Percentiles rank a stretch among this genome's conserved stretches.
phyloP scores from a whole-genome alignment of 2,888 invertebrate species.

The Adela reaumurella region DNA sequence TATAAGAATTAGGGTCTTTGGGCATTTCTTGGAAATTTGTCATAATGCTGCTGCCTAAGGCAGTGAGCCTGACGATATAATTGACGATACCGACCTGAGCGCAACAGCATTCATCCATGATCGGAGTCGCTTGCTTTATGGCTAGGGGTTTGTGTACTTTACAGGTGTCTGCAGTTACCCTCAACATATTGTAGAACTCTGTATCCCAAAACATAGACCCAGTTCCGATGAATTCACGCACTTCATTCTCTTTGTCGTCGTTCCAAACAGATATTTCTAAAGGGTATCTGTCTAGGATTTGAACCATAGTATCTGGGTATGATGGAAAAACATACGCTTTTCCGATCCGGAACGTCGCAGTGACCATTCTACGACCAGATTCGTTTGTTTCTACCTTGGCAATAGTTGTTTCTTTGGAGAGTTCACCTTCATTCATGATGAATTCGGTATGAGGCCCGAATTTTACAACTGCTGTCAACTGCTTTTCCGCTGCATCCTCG shows the following conservation, averaged over 20 bases:
- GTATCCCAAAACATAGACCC: slow-evolving; percentile 43
- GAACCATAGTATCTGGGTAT: slow-evolving; percentile 39
- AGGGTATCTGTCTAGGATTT: slow-evolving; percentile 41
- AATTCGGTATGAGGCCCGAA: slow-evolving; percentile 49
- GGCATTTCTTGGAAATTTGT: slow-evolving; percentile 44
- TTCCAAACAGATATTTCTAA: slow-evolving; percentile 47
- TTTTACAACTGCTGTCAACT: slow-evolving; percentile 39
- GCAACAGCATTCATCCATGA: slow-evolving; percentile 33
- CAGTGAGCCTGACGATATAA: slow-evolving; percentile 44
- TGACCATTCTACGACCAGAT: slow-evolving; percentile 29
- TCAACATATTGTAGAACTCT: slow-evolving; percentile 45
- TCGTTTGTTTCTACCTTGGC: slow-evolving; percentile 29
- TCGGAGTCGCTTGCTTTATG: slow-evolving; percentile 26
- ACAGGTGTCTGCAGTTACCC: slow-evolving; percentile 28
- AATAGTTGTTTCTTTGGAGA: slow-evolving; percentile 24
- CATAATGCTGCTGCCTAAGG: slow-evolving; percentile 42
- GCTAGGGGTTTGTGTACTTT: slow-evolving; percentile 28
- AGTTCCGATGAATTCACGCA: slow-evolving; percentile 37
- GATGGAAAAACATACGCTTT: slow-evolving; percentile 54
- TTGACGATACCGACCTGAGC: slow-evolving; percentile 36
- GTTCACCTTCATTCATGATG: slow-evolving; percentile 43
- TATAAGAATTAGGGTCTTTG: slow-evolving; percentile 35
- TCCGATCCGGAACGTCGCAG: slow-evolving; percentile 40
- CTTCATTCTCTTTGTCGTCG: slow-evolving; percentile 35
- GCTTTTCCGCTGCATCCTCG: slow-evolving; percentile 32